Evolutionary conservation across 1,140 invertebrate species (phyloP), one percentile per base, ranked within the genome.

Genomic region (Heliconius eleuchia): DNA sequence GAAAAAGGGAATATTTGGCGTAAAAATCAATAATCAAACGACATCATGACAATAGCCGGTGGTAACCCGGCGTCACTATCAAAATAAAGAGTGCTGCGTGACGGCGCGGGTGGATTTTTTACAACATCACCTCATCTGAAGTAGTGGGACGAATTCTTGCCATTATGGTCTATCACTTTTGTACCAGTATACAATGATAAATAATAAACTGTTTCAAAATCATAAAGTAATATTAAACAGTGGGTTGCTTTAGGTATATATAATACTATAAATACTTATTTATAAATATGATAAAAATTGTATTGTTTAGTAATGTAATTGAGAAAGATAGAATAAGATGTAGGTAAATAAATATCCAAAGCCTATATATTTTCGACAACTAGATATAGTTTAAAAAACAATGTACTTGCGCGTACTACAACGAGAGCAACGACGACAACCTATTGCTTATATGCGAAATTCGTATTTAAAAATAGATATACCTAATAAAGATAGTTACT

Each of bases 21-120:
- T 93, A 92, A 94, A 94, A 94, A 94, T 94, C 92, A 94, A 94
- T 93, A 94, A 93, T 94, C 89, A 89, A 89, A 89, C 84, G 88
- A 85, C 83, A 74, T 79, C 75, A 78, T 81, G 84, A 94, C 92
- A 94, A 94, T 89, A 85, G 89, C 76, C 83, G 81, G 87, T 89
- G 91, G 92, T 92, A 89, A 90, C 86, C 88, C 87, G 87, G 87
- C 86, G 81, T 88, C 87, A 88, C 91, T 92, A 92, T 92, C 89
- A 92, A 92, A 92, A 93, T 93, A 94, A 88, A 90, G 86, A 86
- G 76, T 86, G 77, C 85, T 88, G 87, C 86, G 88, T 91, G 91
- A 91, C 88, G 80, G 91, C 89, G 91, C 86, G 91, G 91, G 91
- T 86, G 92, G 91, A 89, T 83, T 93, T 92, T 94, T 94, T 94